Conservation (phyloP, 2,797 vertebrate species). For the Galaxias olidus region DNA sequence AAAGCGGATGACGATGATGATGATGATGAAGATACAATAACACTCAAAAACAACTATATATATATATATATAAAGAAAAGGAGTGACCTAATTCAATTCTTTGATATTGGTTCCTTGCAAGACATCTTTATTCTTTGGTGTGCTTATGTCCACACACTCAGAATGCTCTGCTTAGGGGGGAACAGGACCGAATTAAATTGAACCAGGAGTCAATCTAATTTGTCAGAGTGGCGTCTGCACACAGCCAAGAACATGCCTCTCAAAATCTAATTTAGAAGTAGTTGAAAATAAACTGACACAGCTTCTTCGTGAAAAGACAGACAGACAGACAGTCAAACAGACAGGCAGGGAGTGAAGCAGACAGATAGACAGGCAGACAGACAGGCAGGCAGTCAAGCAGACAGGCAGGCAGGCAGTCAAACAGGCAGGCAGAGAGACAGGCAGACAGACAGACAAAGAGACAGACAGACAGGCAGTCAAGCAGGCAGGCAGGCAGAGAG, state of each 20-base stretch:
- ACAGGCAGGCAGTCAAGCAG: constrained; percentile 1
- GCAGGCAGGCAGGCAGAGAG: not conserved
- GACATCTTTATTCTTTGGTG: not conserved
- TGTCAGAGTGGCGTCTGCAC: constrained; percentile 23
- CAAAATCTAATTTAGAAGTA: constrained; percentile 44
- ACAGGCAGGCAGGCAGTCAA: not conserved
- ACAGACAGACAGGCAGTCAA: constrained; percentile 5
- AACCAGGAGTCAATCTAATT: constrained; percentile 47
- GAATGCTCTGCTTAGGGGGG: constrained; percentile 29
- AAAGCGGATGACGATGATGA: no score
- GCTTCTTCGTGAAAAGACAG: constrained; percentile 26
- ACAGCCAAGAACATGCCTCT: constrained; percentile 23
- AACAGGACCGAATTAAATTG: constrained; percentile 38
- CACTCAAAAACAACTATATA: no score
- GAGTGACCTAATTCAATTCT: constrained; percentile 13
- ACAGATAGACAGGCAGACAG: not conserved
- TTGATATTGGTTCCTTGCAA: no score
- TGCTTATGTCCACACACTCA: constrained; percentile 17
- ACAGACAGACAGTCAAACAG: constrained; percentile 11
- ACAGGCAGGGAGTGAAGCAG: constrained; percentile 1
- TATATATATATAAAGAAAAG: no score
- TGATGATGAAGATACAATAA: no score
- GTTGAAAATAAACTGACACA: constrained; percentile 38
- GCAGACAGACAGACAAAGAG: not conserved
- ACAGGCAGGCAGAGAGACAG: not conserved